Evolutionary conservation across 1,140 invertebrate species (phyloP), one percentile per base, ranked within the genome.

Genomic region (Hypothenemus hampei): DNA sequence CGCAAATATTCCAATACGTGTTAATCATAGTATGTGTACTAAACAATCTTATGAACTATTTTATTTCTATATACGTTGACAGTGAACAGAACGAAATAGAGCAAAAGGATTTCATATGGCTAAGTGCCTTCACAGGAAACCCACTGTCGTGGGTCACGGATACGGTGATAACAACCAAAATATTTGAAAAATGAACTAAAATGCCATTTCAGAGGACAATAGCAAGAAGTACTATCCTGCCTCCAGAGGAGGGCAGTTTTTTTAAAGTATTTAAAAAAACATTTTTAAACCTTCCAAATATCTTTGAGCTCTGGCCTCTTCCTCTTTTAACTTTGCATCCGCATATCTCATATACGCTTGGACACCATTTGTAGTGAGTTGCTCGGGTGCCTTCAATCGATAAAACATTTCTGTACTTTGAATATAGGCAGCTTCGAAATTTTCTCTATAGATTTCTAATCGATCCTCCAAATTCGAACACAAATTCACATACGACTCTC

Each of bases 291-390:
- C 54, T 72, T 98, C 96, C 45, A 99, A 77, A 72, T 99, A 99
- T 61, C 93, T 86, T 62, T 89, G 83, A 3, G 93, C 95, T 39
- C 97, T 72, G 15, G 88, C 78, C 73, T 98, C 94, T 73, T 99
- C 97, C 72, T 99, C 97, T 31, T 89, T 84, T 20, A 99, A 75
- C 70, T 98, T 97, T 29, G 82, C 76, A 70, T 98, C 94, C 11
- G 95, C 96, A 75, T 97, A 99, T 53, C 81, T 82, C 94, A 99
- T 98, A 68, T 98, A 99, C 60, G 88, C 87, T 65, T 95, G 90
- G 2, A 98, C 94, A 37, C 97, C 97, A 75, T 98, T 92, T 5
- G 81, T 77, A 53, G 84, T 81, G 35, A 98, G 78, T 69, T 97
- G 90, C 65, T 93, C 86, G 13, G 86, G 86, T 3, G 93, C 92